Evolutionary conservation across 2,113 vertebrate genomes (phyloP).

Genomic region (Cochlearius cochlearius): DNA sequence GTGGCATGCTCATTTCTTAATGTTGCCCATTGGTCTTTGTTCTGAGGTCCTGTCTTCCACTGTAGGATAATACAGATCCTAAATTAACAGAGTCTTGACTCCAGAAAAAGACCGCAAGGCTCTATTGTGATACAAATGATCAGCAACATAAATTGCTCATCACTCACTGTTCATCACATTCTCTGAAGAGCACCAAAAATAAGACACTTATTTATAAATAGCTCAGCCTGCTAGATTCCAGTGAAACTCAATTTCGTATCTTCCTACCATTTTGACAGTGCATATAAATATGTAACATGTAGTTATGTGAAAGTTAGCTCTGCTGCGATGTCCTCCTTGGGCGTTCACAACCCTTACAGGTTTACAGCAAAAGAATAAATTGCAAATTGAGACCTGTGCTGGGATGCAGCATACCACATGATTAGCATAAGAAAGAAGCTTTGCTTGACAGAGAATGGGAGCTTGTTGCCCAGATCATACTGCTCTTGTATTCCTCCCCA

Average conservation of each 20-base stretch:
- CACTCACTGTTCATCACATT: conserved; percentile 50
- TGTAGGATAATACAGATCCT: neutral
- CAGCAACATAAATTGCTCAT: conserved; percentile 54
- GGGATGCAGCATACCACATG: neutral
- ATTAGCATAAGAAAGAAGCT: neutral
- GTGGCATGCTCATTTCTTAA: neutral
- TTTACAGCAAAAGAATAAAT: neutral
- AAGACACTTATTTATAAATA: conserved; percentile 64
- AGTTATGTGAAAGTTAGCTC: conserved; percentile 22
- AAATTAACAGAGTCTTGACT: neutral
- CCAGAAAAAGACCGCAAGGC: neutral
- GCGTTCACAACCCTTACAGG: neutral
- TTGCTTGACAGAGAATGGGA: neutral
- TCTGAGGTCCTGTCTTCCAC: neutral
- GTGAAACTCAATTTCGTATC: neutral
- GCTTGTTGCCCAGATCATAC: neutral
- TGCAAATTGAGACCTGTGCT: neutral
- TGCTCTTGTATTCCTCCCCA: neutral
- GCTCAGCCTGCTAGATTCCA: conserved; percentile 45
- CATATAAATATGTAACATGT: conserved; percentile 47
- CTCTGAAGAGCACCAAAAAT: conserved; percentile 62
- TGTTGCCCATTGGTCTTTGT: neutral
- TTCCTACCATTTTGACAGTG: conserved; percentile 57
- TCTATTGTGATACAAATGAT: conserved; percentile 56
- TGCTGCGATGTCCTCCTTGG: neutral